A percentile compares a stretch with the other conserved stretches of the same genome.
Evolutionary conservation across 2,113 vertebrate genomes (phyloP).

Genomic region (Alectura lathami): DNA sequence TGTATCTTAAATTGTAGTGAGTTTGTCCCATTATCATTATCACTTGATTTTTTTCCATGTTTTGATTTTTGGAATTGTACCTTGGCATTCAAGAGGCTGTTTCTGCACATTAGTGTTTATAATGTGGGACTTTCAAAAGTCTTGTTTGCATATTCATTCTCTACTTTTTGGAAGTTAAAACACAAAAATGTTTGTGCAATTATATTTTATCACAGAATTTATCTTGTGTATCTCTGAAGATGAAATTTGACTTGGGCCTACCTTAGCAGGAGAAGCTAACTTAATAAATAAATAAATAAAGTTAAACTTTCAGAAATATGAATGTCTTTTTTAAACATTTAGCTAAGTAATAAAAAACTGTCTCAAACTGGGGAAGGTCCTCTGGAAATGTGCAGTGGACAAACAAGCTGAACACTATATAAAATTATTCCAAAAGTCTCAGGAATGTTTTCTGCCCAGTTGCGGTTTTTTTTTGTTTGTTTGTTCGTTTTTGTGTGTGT

Average conservation of each 20-base stretch:
- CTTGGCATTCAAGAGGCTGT: background rate
- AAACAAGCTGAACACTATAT: background rate
- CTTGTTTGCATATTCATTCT: background rate
- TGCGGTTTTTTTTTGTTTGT: fast-evolving
- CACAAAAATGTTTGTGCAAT: background rate
- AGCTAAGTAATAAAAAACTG: background rate
- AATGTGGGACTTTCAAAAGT: background rate
- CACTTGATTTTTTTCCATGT: background rate
- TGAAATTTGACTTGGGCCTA: background rate
- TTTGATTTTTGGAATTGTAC: background rate
- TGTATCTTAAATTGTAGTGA: background rate
- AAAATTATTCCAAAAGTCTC: background rate
- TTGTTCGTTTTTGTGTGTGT: background rate
- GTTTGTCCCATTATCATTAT: background rate
- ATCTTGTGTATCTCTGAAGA: background rate
- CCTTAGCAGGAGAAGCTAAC: background rate
- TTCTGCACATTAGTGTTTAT: background rate
- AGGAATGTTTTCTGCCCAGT: background rate
- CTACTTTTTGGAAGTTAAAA: background rate
- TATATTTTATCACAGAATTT: background rate
- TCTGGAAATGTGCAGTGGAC: background rate
- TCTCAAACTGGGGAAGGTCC: background rate
- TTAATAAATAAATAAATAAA: background rate
- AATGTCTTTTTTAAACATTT: background rate
- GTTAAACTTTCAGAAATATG: background rate